phyloP scores from a whole-genome alignment of 2,113 vertebrate species.

The Aleadryas rufinucha region DNA sequence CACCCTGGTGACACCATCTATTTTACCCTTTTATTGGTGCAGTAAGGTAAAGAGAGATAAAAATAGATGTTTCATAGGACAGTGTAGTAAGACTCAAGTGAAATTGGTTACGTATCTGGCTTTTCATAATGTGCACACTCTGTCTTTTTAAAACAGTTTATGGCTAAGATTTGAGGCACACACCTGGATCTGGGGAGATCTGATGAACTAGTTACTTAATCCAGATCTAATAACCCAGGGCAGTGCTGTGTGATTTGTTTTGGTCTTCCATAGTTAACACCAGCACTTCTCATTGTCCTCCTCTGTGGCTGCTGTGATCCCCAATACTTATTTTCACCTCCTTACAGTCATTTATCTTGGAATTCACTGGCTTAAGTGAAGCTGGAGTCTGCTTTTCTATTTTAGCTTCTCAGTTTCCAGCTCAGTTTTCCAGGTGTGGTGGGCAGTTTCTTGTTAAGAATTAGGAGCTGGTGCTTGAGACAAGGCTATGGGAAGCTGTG shows the following conservation, averaged over 20 bases:
- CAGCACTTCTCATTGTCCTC: neutral
- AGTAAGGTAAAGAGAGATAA: neutral
- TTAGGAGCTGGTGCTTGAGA: neutral
- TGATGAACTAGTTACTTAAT: neutral
- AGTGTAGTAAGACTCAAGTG: neutral
- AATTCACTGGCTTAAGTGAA: neutral
- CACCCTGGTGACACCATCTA: neutral
- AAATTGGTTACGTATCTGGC: neutral
- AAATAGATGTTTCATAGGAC: neutral
- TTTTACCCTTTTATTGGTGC: neutral
- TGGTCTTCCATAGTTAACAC: neutral
- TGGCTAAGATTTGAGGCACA: neutral
- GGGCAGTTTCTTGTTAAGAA: neutral
- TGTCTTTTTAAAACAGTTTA: neutral
- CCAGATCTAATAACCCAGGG: neutral
- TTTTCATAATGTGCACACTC: neutral
- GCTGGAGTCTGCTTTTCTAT: neutral
- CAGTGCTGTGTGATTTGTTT: neutral
- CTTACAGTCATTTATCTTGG: accelerated
- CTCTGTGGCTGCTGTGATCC: neutral
- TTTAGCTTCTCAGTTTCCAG: neutral
- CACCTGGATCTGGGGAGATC: neutral
- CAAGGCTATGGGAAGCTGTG: neutral
- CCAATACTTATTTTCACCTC: neutral
- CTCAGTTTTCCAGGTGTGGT: neutral